Evolutionary conservation across 2,888 invertebrate species (phyloP).

Genomic region (Microplitis manilae): DNA sequence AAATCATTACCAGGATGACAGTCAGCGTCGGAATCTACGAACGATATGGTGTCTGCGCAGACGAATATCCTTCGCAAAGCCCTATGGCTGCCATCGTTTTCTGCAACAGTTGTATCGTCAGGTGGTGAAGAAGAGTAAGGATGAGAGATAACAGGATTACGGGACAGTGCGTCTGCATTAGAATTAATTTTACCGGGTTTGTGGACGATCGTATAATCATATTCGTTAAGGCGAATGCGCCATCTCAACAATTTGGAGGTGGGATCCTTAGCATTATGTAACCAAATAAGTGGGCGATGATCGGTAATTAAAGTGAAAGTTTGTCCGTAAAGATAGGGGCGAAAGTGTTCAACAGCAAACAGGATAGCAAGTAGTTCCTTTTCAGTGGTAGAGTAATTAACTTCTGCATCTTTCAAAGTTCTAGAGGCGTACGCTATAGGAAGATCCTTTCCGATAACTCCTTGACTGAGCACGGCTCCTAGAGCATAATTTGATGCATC

Average conservation of each 20-base stretch:
- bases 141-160: background rate
- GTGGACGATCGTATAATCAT: background rate
- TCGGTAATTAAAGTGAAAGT: constrained; percentile 31
- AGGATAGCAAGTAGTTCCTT: constrained; percentile 32
- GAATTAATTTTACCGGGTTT: constrained; percentile 8
- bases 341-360: constrained; percentile 31
- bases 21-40: background rate
- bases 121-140: background rate
- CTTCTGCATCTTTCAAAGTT: constrained; percentile 23
- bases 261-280: constrained; percentile 23
- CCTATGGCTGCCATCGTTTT: background rate
- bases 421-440: constrained; percentile 24
- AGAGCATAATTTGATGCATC: constrained; percentile 26
- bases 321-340: constrained; percentile 32
- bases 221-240: constrained; percentile 7
- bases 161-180: constrained; percentile 3
- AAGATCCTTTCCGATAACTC: constrained; percentile 17
- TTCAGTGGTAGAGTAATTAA: constrained; percentile 30
- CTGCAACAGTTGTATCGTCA: background rate
- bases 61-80: background rate
- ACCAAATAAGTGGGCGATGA: constrained; percentile 26
- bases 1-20: background rate
- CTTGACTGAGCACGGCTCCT: constrained; percentile 26
- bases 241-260: constrained; percentile 21
- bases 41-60: background rate